These are phyloP conservation scores for Cervus canadensis DNA, from an alignment of 2,113 vertebrate genomes.

Conservation along the genomic window DNA sequence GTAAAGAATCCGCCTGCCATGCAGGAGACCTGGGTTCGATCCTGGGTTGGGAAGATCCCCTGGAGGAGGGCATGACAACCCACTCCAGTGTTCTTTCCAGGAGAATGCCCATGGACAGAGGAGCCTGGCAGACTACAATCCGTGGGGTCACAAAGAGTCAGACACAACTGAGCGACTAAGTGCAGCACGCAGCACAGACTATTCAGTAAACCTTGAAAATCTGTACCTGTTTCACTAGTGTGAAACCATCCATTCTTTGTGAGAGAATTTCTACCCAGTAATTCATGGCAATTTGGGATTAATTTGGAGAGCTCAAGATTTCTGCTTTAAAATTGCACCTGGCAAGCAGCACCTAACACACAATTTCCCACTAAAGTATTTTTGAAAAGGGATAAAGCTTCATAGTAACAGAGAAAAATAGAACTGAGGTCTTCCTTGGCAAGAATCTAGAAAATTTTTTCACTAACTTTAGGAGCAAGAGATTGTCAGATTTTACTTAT, in stretches of 20 bases:
- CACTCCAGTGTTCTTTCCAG: neutral
- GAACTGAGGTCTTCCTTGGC: neutral
- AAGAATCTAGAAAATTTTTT: neutral
- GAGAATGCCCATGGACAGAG: neutral
- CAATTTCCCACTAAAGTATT: conserved; percentile 14
- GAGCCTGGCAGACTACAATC: neutral
- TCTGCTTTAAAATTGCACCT: conserved; percentile 7
- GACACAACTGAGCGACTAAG: neutral
- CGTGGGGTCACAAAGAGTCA: neutral
- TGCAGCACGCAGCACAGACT: neutral
- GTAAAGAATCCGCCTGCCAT: neutral
- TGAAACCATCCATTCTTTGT: conserved; percentile 25
- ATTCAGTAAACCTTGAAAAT: conserved; percentile 42
- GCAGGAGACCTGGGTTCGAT: neutral
- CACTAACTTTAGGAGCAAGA: neutral
- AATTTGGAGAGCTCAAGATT: neutral
- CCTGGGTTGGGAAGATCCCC: neutral
- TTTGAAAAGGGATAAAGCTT: conserved; percentile 32
- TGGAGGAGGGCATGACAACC: neutral
- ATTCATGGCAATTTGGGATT: conserved; percentile 23
- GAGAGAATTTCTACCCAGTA: neutral
- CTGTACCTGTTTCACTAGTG: neutral
- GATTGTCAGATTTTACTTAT: neutral
- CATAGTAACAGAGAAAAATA: neutral
- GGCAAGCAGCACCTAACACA: neutral